These are phyloP conservation scores for Perithous albicinctus DNA, from an alignment of 2,888 invertebrate species.

Conservation along the genomic window DNA sequence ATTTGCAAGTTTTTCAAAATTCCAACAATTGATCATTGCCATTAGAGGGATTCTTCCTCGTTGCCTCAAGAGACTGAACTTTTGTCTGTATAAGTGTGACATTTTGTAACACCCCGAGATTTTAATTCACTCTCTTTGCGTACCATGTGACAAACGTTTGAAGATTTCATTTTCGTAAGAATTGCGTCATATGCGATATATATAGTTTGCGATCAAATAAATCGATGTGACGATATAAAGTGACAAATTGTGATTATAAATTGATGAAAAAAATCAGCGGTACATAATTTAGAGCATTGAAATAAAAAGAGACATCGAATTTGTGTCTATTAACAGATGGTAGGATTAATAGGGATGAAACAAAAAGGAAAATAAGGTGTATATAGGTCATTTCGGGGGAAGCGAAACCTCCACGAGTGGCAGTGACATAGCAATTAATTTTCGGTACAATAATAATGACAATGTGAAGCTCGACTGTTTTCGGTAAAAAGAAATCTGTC, in stretches of 20 bases:
- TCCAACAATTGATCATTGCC: constrained; percentile 52
- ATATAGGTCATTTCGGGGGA: too few relatives aligned
- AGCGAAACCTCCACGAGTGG: too few relatives aligned
- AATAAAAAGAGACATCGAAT: not conserved
- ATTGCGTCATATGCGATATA: not conserved
- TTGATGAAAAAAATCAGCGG: too few relatives aligned
- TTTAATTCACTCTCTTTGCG: not conserved
- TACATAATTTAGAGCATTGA: not conserved
- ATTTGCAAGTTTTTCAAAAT: constrained; percentile 36
- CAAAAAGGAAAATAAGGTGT: not conserved
- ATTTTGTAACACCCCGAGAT: constrained; percentile 63
- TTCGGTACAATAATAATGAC: too few relatives aligned
- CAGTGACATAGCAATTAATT: too few relatives aligned
- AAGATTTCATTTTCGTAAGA: not conserved
- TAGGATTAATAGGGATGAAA: not conserved
- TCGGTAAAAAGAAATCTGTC: too few relatives aligned
- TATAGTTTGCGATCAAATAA: not conserved
- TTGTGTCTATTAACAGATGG: not conserved
- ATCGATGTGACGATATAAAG: not conserved
- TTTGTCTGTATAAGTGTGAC: constrained; percentile 73
- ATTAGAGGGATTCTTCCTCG: not conserved
- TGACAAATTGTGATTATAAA: not conserved
- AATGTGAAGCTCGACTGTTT: too few relatives aligned
- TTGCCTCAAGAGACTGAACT: constrained; percentile 51
- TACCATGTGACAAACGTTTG: constrained; percentile 23